These are phyloP conservation scores for Danio rerio DNA, from an alignment of 2,113 vertebrate species.

Conservation along the genomic window GRCz12tu NC_133183.1:54555001-54555500, in stretches of 20 bases:
- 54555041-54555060: too few relatives aligned
- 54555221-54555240: conserved; percentile 95
- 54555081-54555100: too few relatives aligned
- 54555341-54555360: conserved; percentile 84
- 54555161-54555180: conserved; percentile 92
- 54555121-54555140: neutral
- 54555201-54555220: conserved; percentile 93
- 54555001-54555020: too few relatives aligned
- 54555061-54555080: too few relatives aligned
- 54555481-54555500: conserved; percentile 85
- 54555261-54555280: conserved; percentile 87
- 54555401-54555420: neutral
- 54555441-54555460: neutral
- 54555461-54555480: conserved; percentile 67
- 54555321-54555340: conserved; percentile 88
- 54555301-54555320: conserved; percentile 83
- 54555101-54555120: too few relatives aligned
- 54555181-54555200: conserved; percentile 93
- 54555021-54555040: too few relatives aligned
- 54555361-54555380: neutral
- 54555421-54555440: neutral
- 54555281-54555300: conserved; percentile 80
- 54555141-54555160: conserved; percentile 62
- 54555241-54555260: conserved; percentile 91
- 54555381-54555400: neutral